These are phyloP conservation scores for Gastrophysa polygoni DNA, from an alignment of 2,888 invertebrate species.

Conservation along the genomic window DNA sequence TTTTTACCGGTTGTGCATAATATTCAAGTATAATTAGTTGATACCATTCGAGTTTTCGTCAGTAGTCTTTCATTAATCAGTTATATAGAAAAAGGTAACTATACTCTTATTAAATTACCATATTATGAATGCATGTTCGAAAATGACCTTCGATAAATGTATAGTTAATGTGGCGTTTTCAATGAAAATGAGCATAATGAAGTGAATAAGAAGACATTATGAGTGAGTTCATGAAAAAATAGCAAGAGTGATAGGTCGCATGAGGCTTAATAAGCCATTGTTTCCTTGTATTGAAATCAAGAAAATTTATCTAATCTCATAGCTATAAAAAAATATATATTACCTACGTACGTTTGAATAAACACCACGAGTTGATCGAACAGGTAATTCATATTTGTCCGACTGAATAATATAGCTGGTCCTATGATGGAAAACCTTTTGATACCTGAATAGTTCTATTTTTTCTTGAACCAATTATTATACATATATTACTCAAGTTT, in stretches of 20 bases:
- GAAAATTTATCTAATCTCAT: not conserved
- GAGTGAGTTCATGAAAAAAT: not conserved
- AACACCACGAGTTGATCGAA: not conserved
- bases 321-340: not conserved
- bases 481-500: no score
- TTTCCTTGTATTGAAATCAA: not conserved
- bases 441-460: no score
- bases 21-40: no score
- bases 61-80: no score
- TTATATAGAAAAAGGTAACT: no score
- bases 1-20: conserved; percentile 12
- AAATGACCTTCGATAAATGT: conserved; percentile 13
- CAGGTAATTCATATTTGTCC: no score
- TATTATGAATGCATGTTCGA: conserved; percentile 1
- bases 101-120: not conserved
- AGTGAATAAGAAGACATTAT: not conserved
- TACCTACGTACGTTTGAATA: not conserved
- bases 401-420: no score
- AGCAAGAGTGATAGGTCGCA: not conserved
- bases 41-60: no score
- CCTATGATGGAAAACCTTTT: no score
- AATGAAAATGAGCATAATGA: not conserved
- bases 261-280: not conserved
- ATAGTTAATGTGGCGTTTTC: not conserved
- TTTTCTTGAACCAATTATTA: no score